A percentile compares a stretch with the other conserved stretches of the same genome.
phyloP scores from a whole-genome alignment of 2,888 invertebrate genomes.

The Epistrophe grossulariae region DNA sequence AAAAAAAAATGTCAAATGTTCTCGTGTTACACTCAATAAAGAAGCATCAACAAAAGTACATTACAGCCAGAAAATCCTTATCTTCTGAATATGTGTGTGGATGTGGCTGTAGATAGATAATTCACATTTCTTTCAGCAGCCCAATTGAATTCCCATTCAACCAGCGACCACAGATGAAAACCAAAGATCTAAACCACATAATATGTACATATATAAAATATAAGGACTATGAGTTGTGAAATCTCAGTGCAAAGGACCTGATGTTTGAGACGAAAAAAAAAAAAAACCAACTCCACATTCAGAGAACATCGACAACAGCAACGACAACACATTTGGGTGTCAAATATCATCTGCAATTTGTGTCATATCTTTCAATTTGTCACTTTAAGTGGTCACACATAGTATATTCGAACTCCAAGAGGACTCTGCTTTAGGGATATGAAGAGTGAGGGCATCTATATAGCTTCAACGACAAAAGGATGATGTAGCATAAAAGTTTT shows the following conservation, averaged over 20 bases:
- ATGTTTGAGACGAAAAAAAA: conserved; percentile 33
- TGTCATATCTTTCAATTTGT: conserved; percentile 76
- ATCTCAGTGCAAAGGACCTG: conserved; percentile 62
- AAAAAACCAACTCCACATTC: background rate
- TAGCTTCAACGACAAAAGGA: conserved; percentile 60
- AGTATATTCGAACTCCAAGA: conserved; percentile 28
- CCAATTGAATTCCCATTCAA: conserved; percentile 69
- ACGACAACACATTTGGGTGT: conserved; percentile 74
- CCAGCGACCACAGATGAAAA: conserved; percentile 52
- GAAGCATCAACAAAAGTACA: conserved; percentile 43
- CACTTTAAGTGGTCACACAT: conserved; percentile 75
- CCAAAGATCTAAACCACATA: conserved; percentile 66
- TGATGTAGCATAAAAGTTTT: conserved; percentile 65
- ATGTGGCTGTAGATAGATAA: conserved; percentile 52
- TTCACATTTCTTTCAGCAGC: conserved; percentile 58
- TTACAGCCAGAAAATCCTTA: conserved; percentile 54
- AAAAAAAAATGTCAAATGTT: conserved; percentile 30
- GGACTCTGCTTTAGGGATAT: background rate
- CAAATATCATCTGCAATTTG: conserved; percentile 76
- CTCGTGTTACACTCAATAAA: conserved; percentile 60
- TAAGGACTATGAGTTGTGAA: conserved; percentile 25
- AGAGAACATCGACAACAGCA: conserved; percentile 43
- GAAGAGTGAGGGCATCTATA: conserved; percentile 9
- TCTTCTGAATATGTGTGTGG: conserved; percentile 46
- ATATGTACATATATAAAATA: background rate